Percentiles rank a stretch among this genome's conserved stretches.
phyloP scores from a whole-genome alignment of 1,140 invertebrate genomes.

The Latrodectus geometricus region DNA sequence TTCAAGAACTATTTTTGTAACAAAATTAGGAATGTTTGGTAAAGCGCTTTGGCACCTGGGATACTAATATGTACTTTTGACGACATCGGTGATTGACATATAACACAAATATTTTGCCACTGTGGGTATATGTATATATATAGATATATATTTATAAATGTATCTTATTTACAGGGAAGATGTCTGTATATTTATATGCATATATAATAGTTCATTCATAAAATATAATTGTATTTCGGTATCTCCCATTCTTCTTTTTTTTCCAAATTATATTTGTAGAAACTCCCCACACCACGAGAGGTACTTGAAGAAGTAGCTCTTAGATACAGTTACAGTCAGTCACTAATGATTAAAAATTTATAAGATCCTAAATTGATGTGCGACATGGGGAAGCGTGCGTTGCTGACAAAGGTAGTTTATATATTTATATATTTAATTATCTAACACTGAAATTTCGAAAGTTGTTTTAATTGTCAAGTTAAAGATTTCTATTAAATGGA shows the following conservation, averaged over 20 bases:
- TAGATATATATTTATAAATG: not conserved
- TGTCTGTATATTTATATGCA: not conserved
- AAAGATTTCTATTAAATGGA: too few species aligned
- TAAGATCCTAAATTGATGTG: too few species aligned
- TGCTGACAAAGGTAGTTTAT: too few species aligned
- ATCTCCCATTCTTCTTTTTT: not conserved
- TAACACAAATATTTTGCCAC: slow-evolving; percentile 2
- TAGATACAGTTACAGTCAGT: not conserved
- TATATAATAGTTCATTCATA: not conserved
- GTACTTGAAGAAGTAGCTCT: slow-evolving; percentile 16
- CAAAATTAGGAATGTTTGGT: not conserved
- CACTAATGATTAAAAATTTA: too few species aligned
- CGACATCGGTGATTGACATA: not conserved
- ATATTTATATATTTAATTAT: too few species aligned
- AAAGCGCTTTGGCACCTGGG: not conserved
- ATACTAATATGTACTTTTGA: not conserved
- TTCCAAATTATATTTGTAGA: not conserved
- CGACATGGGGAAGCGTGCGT: too few species aligned
- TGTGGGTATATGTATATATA: not conserved
- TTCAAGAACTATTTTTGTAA: too few species aligned
- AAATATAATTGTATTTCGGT: not conserved
- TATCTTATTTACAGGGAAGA: not conserved
- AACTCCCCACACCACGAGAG: not conserved
- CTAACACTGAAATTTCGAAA: too few species aligned
- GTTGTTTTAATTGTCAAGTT: too few species aligned